Base-by-base conservation (phyloP, 2,888 invertebrate genomes). In the Ceraclea dissimilis region DNA sequence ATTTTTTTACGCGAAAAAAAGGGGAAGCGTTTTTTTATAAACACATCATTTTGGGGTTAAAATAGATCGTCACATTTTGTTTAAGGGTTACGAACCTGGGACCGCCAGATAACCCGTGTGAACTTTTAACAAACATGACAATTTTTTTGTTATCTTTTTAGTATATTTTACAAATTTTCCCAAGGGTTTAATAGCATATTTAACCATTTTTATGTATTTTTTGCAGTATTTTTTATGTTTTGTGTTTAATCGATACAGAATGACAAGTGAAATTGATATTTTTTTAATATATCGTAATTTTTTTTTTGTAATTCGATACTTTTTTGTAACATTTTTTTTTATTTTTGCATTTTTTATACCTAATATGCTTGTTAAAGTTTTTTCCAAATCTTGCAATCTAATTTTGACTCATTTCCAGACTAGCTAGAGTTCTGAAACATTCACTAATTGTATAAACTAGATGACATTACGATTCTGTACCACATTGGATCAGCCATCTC, bases 181-280 rank as follows among this genome's bases (percentile, higher is more conserved):
- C 39, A 39, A 8, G 2, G 39, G 5, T 46, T 43, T 18, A 46
- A 46, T 46, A 20, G 46, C 6, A 13, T 46, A 19, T 46, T 46
- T 19, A 46, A 19, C 46, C 18, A 46, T 46, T 46, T 46, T 46
- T 18, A 44, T 44, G 44, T 44, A 8, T 6, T 16, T 34, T 20
- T n/a, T n/a, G n/a, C n/a, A n/a, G n/a, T n/a, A n/a, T n/a, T n/a
- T n/a, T n/a, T n/a, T n/a, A n/a, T n/a, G 33, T 33, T 31, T 20
- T 21, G 18, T 47, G 33, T 51, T 55, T 51, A 57, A 54, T 60
- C 55, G 57, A 55, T 20, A 19, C 17, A 20, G 26, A 55, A 57
- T 60, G 60, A 60, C 60, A 60, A 60, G 60, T 60, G 60, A 57
- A 57, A 57, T 52, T 26, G 51, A 57, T 52, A 60, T 13, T 39